Conservation (phyloP, 2,113 vertebrate species). For the Jacana jacana region DNA sequence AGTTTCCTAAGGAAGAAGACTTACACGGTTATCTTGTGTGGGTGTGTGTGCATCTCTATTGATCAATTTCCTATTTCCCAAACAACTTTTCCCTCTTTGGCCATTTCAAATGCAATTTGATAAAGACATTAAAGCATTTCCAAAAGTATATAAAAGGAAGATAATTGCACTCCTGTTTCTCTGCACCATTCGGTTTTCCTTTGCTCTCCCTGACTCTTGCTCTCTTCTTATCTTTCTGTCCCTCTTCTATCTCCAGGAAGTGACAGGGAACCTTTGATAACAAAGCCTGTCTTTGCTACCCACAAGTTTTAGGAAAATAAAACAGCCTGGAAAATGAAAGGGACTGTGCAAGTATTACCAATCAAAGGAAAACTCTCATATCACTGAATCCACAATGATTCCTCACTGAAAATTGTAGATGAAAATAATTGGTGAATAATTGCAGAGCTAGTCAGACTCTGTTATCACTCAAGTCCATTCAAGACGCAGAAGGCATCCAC, state of each 20-base stretch:
- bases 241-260: background rate
- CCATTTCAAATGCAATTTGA: background rate
- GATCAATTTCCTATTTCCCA: background rate
- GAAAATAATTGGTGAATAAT: background rate
- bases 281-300: background rate
- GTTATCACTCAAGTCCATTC: background rate
- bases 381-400: background rate
- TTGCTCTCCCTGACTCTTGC: background rate
- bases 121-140: background rate
- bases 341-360: background rate
- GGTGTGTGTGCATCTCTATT: background rate
- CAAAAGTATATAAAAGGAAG: background rate
- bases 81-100: background rate
- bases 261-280: background rate
- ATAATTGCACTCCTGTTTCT: background rate
- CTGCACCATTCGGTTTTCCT: background rate
- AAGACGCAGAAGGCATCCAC: background rate
- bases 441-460: background rate
- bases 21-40: rapidly evolving
- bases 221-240: background rate
- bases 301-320: background rate
- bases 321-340: background rate
- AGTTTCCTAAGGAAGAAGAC: background rate
- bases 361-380: background rate
- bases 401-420: background rate